Evolutionary conservation across 92 coral and sea anemone species (phyloP), one percentile per base, ranked within the genome.

Genomic region (Muricea muricata): DNA sequence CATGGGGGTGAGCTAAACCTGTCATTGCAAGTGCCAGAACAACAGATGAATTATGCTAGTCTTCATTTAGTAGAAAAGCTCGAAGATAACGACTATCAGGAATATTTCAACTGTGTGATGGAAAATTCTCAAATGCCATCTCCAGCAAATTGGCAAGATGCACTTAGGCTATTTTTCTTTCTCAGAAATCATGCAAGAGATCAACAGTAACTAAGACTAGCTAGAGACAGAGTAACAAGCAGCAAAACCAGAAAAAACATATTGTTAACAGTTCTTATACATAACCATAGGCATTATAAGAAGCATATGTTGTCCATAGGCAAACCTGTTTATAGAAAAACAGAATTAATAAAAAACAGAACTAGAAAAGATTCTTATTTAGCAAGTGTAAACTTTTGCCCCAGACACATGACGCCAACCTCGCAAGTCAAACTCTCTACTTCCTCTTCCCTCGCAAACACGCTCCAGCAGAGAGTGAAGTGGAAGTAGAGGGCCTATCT

Each of bases 81-180:
- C 39, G 84, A 83, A 31, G 78, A 69, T 48, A 87, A 87, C 73
- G 86, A 78, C 65, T 84, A 90, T 58, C 89, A 87, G 58, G 84
- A 87, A 39, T 90, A 90, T 83, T 90, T 90, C 85, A 84, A 83
- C 37, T 83, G 83, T 78, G 91, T 90, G 47, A 73, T 82, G 81
- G 54, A 84, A 33, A 83, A 68, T 30, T 70, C 90, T 58, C 84
- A 86, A 65, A 73, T 76, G 42, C 66, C 76, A 50, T 81, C 66
- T 56, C 90, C 88, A 21, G 45, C 32, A 12, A 86, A 52, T 45
- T 90, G 90, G 93, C 70, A 83, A 32, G 90, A 76, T 9, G 88
- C 82, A 81, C 58, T 85, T 20, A 78, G 58, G 67, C 81, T 82
- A 14, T 78, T 69, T 84, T 34, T 32, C 31, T 28, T 63, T 20